Evolutionary conservation across 2,888 invertebrate species (phyloP).

Genomic region (Blomia tropicalis): DNA sequence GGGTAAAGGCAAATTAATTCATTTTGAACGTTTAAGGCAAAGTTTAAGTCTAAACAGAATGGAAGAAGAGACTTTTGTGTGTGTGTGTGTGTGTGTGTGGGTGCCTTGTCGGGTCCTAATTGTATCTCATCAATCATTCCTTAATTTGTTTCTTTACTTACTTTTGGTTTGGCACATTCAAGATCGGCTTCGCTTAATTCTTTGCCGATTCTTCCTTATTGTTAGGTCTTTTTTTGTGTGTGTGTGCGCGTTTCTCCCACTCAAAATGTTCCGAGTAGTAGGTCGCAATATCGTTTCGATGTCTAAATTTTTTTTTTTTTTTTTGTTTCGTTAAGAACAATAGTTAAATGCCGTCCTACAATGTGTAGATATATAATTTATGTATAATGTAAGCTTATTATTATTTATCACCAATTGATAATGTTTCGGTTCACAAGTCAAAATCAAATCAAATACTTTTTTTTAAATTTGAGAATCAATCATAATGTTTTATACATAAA

Average conservation of each 20-base stretch:
- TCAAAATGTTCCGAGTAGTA: no score
- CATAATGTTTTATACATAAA: no score
- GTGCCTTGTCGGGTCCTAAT: neutral
- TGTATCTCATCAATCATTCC: slow-evolving; percentile 15
- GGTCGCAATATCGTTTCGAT: no score
- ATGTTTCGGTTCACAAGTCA: neutral
- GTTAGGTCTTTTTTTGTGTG: neutral
- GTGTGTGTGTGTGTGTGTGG: neutral
- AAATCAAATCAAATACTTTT: neutral
- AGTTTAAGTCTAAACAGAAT: neutral
- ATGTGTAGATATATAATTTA: no score
- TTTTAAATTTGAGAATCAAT: no score
- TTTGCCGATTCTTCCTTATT: neutral
- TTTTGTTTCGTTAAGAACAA: no score
- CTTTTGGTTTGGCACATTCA: neutral
- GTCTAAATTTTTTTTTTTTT: no score
- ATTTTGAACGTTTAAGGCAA: neutral
- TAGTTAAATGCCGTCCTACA: no score
- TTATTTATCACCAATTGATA: neutral
- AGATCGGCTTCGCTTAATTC: neutral
- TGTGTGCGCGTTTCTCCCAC: no score
- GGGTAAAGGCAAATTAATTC: slow-evolving; percentile 15
- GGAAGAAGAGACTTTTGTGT: neutral
- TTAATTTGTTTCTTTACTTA: slow-evolving; percentile 10
- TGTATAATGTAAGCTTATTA: neutral